A percentile compares a stretch with the other conserved stretches of the same genome.
Conservation (phyloP, 2,888 invertebrate genomes). For the Agriotes lineatus region DNA sequence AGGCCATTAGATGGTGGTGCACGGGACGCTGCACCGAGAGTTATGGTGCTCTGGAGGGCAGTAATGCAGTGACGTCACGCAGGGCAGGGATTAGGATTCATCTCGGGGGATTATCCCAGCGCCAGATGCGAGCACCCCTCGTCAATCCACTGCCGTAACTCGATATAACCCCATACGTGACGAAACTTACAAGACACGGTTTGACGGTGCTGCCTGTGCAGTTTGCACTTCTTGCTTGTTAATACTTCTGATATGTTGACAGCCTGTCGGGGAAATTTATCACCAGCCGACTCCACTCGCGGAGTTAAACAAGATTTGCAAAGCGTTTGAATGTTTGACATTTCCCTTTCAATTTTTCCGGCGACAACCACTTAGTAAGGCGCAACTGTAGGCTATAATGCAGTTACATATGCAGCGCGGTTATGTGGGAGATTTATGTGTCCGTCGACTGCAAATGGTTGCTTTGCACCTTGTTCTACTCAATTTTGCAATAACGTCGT, state of each 20-base stretch:
- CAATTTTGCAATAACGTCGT: too few relatives aligned
- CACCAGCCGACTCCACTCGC: constrained; percentile 19
- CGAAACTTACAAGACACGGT: constrained; percentile 55
- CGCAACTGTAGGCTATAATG: not conserved
- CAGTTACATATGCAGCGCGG: not conserved
- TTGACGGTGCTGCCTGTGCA: constrained; percentile 43
- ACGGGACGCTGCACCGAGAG: constrained; percentile 56
- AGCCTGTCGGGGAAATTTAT: constrained; percentile 40
- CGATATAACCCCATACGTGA: constrained; percentile 63
- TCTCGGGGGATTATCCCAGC: constrained; percentile 60
- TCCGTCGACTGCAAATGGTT: too few relatives aligned
- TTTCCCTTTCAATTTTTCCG: constrained; percentile 5
- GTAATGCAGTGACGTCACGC: constrained; percentile 60
- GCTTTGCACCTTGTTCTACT: too few relatives aligned
- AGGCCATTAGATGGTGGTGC: constrained; percentile 42
- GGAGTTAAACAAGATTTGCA: constrained; percentile 14
- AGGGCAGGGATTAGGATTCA: constrained; percentile 61
- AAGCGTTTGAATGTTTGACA: constrained; percentile 15
- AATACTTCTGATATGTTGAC: constrained; percentile 44
- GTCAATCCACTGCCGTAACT: constrained; percentile 60
- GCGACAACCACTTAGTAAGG: not conserved
- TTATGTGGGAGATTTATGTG: not conserved
- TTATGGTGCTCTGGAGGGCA: constrained; percentile 53
- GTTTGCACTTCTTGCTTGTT: constrained; percentile 45
- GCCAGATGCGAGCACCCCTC: constrained; percentile 58